Base-by-base conservation (phyloP, 2,888 invertebrate species). In the Diploptera punctata region DNA sequence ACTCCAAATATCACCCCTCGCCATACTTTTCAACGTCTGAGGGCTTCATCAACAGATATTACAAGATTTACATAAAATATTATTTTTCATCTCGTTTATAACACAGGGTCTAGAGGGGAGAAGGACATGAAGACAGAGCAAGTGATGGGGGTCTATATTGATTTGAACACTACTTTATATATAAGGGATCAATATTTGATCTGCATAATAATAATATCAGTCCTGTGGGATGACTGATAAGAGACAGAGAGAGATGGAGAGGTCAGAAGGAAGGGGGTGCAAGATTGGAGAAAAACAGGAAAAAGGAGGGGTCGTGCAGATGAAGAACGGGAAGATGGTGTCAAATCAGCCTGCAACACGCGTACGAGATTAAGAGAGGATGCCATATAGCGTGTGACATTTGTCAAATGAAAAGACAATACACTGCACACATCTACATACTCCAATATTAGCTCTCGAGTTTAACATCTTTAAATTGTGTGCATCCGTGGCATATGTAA, bases 161-260 rank as follows among this genome's bases (percentile, higher is more conserved):
- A 82, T 81, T 80, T 79, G 80, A 80, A 80, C 80, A 80, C 79
- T 65, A 31, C 31, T 43, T 67, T 52, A 67, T n/a, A n/a, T n/a
- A n/a, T 77, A 79, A 77, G 79, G 82, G 82, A 82, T 83, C 82
- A 82, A 81, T 81, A 81, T 82, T 82, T 83, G 83, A 83, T 83
- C 82, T 83, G 83, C 83, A 83, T 83, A 83, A 83, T 83, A 83
- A 83, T 82, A 82, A 83, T 81, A 81, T 43, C 43, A 29, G 68
- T 69, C 68, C 71, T 68, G 68, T 33, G 65, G 74, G 74, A 62
- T 62, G 73, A 21, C 31, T 71, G 71, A 71, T 71, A 71, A 74
- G 68, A 71, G 68, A 26, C 26, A 49, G 24, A 38, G 54, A 13
- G 38, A 31, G 33, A 52, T 57, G 26, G 18, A 26, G 29, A 61